phyloP scores from a whole-genome alignment of 2,888 invertebrate species.

The Sisyra nigra region DNA sequence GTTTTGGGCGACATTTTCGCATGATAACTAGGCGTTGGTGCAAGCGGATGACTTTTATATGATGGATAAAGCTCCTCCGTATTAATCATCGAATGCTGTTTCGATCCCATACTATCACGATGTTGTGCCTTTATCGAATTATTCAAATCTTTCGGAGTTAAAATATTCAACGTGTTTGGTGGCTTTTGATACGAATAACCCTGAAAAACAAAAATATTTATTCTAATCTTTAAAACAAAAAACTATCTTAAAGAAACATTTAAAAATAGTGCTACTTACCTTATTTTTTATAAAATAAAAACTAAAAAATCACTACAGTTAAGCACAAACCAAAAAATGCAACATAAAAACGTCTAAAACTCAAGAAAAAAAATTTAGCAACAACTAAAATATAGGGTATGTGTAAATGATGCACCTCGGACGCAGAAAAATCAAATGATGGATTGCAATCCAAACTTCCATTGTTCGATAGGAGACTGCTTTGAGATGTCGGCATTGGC shows the following conservation, averaged over 20 bases:
- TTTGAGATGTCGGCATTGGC: no score
- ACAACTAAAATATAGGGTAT: no score
- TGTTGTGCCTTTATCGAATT: constrained; percentile 1
- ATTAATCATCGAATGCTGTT: background rate
- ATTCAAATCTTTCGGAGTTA: constrained; percentile 6
- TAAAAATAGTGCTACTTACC: background rate
- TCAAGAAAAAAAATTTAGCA: no score
- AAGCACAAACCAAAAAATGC: no score
- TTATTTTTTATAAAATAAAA: background rate
- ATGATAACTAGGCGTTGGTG: constrained; percentile 1
- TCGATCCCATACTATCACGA: background rate
- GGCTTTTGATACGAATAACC: constrained; percentile 1
- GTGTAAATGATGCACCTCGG: no score
- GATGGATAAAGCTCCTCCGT: background rate
- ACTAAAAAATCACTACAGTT: no score
- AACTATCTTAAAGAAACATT: background rate
- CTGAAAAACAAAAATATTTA: background rate
- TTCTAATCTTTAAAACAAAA: background rate
- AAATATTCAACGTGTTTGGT: constrained; percentile 2
- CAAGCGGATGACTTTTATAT: background rate
- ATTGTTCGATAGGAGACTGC: no score
- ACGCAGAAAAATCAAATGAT: no score
- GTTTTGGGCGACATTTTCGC: constrained; percentile 3
- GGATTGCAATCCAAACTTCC: no score
- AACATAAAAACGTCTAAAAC: no score